Evolutionary conservation across 2,113 vertebrate species (phyloP).

Genomic region (Anser cygnoides): DNA sequence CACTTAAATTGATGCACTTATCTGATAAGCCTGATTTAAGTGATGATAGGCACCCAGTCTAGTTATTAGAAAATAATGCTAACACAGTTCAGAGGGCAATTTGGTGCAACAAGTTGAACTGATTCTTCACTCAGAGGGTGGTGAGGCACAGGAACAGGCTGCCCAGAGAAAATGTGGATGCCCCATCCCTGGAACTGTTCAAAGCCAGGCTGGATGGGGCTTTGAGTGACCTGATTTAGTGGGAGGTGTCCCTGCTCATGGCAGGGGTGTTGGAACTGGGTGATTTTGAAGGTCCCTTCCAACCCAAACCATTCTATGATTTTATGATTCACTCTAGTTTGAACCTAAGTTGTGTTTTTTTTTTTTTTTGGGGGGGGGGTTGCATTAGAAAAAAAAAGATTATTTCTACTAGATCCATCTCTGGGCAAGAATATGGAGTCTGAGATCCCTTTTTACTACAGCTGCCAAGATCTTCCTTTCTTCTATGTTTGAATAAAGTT

Average conservation of each 20-base stretch:
- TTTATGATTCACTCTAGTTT: too few relatives aligned
- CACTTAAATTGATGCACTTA: neutral
- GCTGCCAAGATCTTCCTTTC: neutral
- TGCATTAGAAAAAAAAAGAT: neutral
- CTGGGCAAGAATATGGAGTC: neutral
- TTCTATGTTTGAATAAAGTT: neutral
- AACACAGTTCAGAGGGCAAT: neutral
- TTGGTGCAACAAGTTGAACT: neutral
- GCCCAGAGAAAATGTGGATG: too few relatives aligned
- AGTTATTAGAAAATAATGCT: neutral
- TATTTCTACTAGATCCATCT: neutral
- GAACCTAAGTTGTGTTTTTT: too few relatives aligned
- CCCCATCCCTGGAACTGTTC: too few relatives aligned
- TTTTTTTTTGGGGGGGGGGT: neutral
- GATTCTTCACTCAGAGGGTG: too few relatives aligned
- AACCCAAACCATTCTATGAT: too few relatives aligned
- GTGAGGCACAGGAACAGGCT: too few relatives aligned
- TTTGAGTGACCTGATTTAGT: too few relatives aligned
- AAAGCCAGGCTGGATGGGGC: too few relatives aligned
- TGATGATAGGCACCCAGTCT: neutral
- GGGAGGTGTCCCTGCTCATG: too few relatives aligned
- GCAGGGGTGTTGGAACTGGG: too few relatives aligned
- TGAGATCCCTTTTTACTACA: neutral
- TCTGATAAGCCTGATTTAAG: neutral
- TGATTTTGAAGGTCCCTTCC: too few relatives aligned